Percentiles rank a stretch among this genome's conserved stretches.
Conservation (phyloP, 2,113 vertebrate species). For the Beaufortia kweichowensis region DNA sequence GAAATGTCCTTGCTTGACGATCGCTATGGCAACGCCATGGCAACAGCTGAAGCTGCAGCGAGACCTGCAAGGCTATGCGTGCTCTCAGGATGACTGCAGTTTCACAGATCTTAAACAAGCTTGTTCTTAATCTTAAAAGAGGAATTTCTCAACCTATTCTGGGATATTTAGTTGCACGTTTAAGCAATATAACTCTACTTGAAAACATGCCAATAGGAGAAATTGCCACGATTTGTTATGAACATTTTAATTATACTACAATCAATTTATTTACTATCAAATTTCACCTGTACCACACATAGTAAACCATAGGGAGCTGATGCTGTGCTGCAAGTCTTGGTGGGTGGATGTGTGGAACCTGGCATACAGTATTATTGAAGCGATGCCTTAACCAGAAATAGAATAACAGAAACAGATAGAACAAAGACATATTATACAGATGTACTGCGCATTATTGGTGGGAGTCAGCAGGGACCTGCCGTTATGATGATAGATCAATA, state of each 20-base stretch:
- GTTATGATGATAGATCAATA: no score
- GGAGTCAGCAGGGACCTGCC: no score
- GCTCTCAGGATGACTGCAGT: constrained; percentile 42
- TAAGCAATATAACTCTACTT: neutral
- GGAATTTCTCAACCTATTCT: neutral
- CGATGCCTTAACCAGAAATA: constrained; percentile 44
- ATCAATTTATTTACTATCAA: neutral
- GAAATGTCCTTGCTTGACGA: constrained; percentile 63
- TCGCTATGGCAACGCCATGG: constrained; percentile 73
- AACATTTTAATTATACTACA: neutral
- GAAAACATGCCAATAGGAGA: neutral
- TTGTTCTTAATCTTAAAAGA: constrained; percentile 2
- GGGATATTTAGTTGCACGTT: neutral
- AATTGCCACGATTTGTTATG: neutral
- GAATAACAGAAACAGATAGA: constrained; percentile 42
- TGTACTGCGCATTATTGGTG: constrained; percentile 6
- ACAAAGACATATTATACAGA: constrained; percentile 28
- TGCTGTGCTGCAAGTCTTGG: neutral
- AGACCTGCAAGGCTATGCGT: constrained; percentile 66
- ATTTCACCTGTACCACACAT: neutral
- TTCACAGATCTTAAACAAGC: constrained; percentile 23
- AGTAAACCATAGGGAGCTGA: neutral
- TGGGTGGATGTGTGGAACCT: constrained; percentile 26
- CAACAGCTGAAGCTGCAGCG: constrained; percentile 72
- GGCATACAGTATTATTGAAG: constrained; percentile 28